phyloP scores from a whole-genome alignment of 2,888 invertebrate species.

The Metopia argyrocephala region DNA sequence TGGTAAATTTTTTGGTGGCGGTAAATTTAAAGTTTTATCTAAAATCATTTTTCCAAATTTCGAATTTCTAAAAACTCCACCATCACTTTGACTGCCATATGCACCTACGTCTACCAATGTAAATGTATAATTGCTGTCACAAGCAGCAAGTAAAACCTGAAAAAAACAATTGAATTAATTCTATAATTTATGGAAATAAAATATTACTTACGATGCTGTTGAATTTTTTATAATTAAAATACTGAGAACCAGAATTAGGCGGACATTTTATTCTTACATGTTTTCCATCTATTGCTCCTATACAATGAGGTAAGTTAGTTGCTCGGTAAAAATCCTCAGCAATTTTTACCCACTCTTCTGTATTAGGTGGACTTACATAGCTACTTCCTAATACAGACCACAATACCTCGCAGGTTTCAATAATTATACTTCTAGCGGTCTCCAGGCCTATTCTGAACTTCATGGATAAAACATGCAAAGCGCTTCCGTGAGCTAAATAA shows the following conservation, averaged over 20 bases:
- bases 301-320: not conserved
- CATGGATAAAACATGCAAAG: constrained; percentile 33
- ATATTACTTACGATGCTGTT: not conserved
- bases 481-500: constrained; percentile 31
- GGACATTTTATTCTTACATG: not conserved
- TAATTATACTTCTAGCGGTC: constrained; percentile 23
- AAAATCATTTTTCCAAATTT: not conserved
- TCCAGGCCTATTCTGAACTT: constrained; percentile 22
- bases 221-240: not conserved
- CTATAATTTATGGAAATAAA: not conserved
- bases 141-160: not conserved
- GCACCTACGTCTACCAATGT: not conserved
- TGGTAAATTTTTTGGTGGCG: not conserved
- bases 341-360: constrained; percentile 24
- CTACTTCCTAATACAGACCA: constrained; percentile 18
- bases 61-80: not conserved
- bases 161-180: no score
- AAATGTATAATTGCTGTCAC: not conserved
- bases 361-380: constrained; percentile 30
- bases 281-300: not conserved
- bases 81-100: not conserved
- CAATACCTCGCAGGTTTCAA: constrained; percentile 30
- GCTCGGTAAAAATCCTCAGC: not conserved
- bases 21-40: not conserved
- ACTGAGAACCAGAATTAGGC: not conserved